Evolutionary conservation across 1,140 invertebrate genomes (phyloP).

Genomic region (Akabosia matsudoensis): DNA sequence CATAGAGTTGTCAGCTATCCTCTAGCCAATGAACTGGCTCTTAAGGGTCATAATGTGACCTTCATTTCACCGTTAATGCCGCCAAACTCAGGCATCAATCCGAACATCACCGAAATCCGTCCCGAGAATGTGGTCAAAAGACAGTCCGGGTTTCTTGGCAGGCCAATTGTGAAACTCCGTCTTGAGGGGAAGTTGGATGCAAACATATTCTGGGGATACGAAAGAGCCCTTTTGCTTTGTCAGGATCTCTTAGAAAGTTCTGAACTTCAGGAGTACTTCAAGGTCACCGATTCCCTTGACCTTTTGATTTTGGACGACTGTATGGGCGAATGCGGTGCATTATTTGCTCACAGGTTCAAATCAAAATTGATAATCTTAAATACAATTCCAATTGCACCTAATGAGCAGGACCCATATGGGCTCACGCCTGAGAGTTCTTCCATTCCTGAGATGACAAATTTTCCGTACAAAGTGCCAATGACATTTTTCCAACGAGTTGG

Average conservation of each 20-base stretch:
- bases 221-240: neutral
- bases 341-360: conserved; percentile 21
- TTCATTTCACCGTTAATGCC: neutral
- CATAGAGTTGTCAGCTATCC: neutral
- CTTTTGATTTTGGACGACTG: conserved; percentile 48
- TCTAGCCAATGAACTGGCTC: conserved; percentile 5
- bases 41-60: neutral
- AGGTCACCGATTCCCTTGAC: conserved; percentile 43
- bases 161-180: neutral
- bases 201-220: neutral
- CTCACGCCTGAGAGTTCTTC: neutral
- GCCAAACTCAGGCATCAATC: neutral
- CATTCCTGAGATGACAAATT: conserved; percentile 26
- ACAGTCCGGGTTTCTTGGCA: neutral
- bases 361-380: conserved; percentile 26
- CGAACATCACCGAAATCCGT: neutral
- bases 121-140: neutral
- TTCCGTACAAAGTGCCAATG: neutral
- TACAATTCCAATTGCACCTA: neutral
- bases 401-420: conserved; percentile 26
- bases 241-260: neutral
- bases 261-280: conserved; percentile 4
- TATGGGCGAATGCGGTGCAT: conserved; percentile 45
- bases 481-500: conserved; percentile 24
- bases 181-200: neutral